Evolutionary conservation across 2,113 vertebrate genomes (phyloP), one percentile per base, ranked within the genome.

Genomic region (Mesoclemmys tuberculata): DNA sequence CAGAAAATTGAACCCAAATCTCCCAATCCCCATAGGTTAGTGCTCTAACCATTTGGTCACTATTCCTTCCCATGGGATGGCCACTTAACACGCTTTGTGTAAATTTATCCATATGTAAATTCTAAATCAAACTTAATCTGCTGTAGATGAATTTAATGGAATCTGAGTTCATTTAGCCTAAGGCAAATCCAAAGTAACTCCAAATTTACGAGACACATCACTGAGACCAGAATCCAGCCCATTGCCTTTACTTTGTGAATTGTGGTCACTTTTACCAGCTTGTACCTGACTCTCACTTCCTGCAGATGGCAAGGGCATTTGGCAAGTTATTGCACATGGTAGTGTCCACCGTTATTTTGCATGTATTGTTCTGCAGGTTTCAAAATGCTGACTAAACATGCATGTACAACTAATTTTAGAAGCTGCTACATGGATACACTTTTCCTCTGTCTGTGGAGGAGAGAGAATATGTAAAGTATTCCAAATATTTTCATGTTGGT

Each of bases 21-120:
- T 51, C 52, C 51, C 5, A 84, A 78, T 68, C 31, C 21, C 44
- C 44, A 71, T 56, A 54, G 13, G 3, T 55, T 18, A 27, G 64
- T 16, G n/a, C 56, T 88, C 78, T 6, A 84, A 78, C n/a, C 12
- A 1, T 3, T 16, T 52, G 10, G 46, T 13, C 89, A 3, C 0
- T 0, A 35, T 87, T 85, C 7, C 8, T 38, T 82, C 54, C 49
- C 10, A 31, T 68, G 29, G 77, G n/a, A 51, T 71, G 8, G 27
- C 31, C 26, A 6, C 3, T 1, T 46, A 1, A 0, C 38, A 35
- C 18, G 8, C 51, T 29, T 88, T 61, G 6, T 41, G 83, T 18
- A 2, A 4, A 8, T 55, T 38, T 77, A 49, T 12, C 3, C 44
- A 58, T 31, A 1, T 1, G 3, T 5, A 48, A 46, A 26, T 46